These are phyloP conservation scores for Amphiprion percula DNA, from an alignment of 2,113 vertebrate species.

Conservation along the genomic window DNA sequence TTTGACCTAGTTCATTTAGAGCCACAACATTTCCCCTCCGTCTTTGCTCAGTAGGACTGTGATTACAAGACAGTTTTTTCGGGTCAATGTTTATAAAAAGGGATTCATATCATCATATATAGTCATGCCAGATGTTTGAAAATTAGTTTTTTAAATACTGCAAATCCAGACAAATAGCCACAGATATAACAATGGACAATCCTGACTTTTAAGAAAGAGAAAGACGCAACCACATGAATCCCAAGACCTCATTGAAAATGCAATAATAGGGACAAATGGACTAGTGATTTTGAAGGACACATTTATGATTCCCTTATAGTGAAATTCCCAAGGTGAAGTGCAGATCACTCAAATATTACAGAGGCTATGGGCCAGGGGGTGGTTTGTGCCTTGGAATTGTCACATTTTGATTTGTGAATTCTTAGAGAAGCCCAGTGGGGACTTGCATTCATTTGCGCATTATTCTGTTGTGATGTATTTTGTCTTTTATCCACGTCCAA, in stretches of 20 bases:
- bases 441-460: slow-evolving; percentile 58
- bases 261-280: slow-evolving; percentile 47
- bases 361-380: slow-evolving; percentile 6
- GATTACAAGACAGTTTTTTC: slow-evolving; percentile 3
- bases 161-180: slow-evolving; percentile 34
- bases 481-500: slow-evolving; percentile 62
- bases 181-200: slow-evolving; percentile 10
- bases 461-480: slow-evolving; percentile 62
- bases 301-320: slow-evolving; percentile 52
- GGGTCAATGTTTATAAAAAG: slow-evolving; percentile 15
- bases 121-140: slow-evolving; percentile 12
- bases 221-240: slow-evolving; percentile 6
- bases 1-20: not conserved
- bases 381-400: slow-evolving; percentile 51
- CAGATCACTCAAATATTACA: slow-evolving; percentile 45
- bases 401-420: slow-evolving; percentile 70
- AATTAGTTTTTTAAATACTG: not conserved
- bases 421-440: slow-evolving; percentile 30
- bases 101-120: slow-evolving; percentile 24
- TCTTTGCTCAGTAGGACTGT: not conserved
- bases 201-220: slow-evolving; percentile 16
- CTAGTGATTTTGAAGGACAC: slow-evolving; percentile 29
- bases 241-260: slow-evolving; percentile 26
- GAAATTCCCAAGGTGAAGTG: slow-evolving; percentile 54
- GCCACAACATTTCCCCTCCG: not conserved